Evolutionary conservation across 2,888 invertebrate species (phyloP), one percentile per base, ranked within the genome.

Genomic region (Dolichomitus sp.): DNA sequence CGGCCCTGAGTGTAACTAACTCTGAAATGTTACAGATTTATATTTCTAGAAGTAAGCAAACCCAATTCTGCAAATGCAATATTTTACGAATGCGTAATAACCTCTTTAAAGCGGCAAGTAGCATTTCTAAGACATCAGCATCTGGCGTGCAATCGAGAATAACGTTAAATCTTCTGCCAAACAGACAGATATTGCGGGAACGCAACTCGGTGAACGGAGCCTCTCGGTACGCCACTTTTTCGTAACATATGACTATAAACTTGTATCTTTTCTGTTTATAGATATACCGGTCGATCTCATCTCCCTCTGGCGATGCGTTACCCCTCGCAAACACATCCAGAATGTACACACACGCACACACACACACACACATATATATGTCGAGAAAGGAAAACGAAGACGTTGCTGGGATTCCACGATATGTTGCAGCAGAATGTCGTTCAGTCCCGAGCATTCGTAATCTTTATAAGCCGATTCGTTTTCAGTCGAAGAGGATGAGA

Each of bases 391-490:
- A 42, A 33, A 66, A 30, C 42, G 75, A 75, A 66, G 54, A 75
- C 30, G 65, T 42, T 9, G 52, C 52, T 54, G 40, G 27, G 19
- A 23, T 73, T 63, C 54, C 40, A 30, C 72, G 37, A 37, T 17
- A 59, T 17, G 59, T 33, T n/a, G 59, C 59, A 33, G 59, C 33
- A 61, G 61, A 61, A 61, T 61, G 61, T 75, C 33, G 30, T 42
- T 57, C 45, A 17, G 63, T 52, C 14, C 45, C 33, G 48, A 40
- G 37, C 57, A 65, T 70, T 75, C 74, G 57, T 70, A 65, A 73
- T 81, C 27, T 69, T 57, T 54, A 78, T 73, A 69, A 69, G 69
- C 48, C 73, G 63, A 73, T 77, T 74, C 52, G 68, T 69, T 78
- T 50, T 70, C 78, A 40, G 17, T 72, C 59, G 17, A n/a, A 70